Conservation (phyloP, 2,797 vertebrate species). For the Rousettus madagascariensis region DNA sequence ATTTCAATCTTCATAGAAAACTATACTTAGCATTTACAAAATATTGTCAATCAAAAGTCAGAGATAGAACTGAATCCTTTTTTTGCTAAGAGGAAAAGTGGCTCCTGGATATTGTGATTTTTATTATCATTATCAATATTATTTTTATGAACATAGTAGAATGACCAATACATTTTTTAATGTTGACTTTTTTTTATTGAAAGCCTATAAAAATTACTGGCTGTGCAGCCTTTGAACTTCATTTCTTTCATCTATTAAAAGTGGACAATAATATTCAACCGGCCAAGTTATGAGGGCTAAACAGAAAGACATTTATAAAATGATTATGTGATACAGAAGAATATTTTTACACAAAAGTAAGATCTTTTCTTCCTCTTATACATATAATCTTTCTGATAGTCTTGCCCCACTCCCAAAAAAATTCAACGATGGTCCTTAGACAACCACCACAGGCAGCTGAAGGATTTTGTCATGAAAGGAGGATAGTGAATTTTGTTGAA, state of each 20-base stretch:
- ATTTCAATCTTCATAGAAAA: slow-evolving; percentile 78
- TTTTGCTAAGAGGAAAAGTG: slow-evolving; percentile 46
- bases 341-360: neutral
- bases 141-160: slow-evolving; percentile 18
- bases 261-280: slow-evolving; percentile 23
- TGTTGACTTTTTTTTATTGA: slow-evolving; percentile 48
- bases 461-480: slow-evolving; percentile 17
- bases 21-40: slow-evolving; percentile 74
- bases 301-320: slow-evolving; percentile 31
- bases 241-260: slow-evolving; percentile 48
- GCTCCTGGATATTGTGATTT: slow-evolving; percentile 46
- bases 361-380: neutral
- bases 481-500: slow-evolving; percentile 51
- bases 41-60: slow-evolving; percentile 72
- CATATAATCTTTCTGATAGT: slow-evolving; percentile 7
- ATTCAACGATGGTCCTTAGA: slow-evolving; percentile 39
- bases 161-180: slow-evolving; percentile 24
- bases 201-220: slow-evolving; percentile 55
- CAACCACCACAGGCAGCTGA: neutral
- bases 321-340: neutral
- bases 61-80: slow-evolving; percentile 5
- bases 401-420: neutral
- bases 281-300: slow-evolving; percentile 48
- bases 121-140: slow-evolving; percentile 50
- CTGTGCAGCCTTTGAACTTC: slow-evolving; percentile 15